Evolutionary conservation across 2,113 vertebrate genomes (phyloP).

Genomic region (Poeciliopsis occidentalis): DNA sequence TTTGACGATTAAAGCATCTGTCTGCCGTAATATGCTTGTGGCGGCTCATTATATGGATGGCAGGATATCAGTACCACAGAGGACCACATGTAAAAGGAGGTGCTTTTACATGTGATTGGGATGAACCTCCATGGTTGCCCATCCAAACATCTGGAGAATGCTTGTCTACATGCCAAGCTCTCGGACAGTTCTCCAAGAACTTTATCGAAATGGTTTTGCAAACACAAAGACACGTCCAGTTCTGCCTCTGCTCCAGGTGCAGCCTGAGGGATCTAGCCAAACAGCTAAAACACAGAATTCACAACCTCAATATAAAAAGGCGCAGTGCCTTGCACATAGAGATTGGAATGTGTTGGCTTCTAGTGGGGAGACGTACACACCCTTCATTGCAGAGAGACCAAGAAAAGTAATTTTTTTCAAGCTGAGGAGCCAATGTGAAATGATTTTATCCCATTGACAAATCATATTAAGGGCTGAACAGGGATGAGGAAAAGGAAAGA

Average conservation of each 20-base stretch:
- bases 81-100: too few relatives aligned
- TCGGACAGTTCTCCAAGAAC: too few relatives aligned
- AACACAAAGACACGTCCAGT: neutral
- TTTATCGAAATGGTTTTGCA: too few relatives aligned
- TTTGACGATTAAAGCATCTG: neutral
- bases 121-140: too few relatives aligned
- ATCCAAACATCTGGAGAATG: too few relatives aligned
- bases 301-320: neutral
- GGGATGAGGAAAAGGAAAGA: neutral
- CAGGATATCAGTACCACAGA: neutral
- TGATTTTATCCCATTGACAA: neutral
- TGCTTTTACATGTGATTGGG: too few relatives aligned
- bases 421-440: neutral
- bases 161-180: too few relatives aligned
- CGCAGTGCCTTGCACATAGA: neutral
- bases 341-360: neutral
- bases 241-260: neutral
- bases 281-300: neutral
- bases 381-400: neutral
- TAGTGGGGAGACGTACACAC: neutral
- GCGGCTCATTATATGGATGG: neutral
- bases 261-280: neutral
- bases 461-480: neutral
- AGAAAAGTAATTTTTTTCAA: neutral
- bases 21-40: neutral